A percentile compares a stretch with the other conserved stretches of the same genome.
Conservation (phyloP, 2,113 vertebrate genomes). For the Pomatorhinus ruficollis region DNA sequence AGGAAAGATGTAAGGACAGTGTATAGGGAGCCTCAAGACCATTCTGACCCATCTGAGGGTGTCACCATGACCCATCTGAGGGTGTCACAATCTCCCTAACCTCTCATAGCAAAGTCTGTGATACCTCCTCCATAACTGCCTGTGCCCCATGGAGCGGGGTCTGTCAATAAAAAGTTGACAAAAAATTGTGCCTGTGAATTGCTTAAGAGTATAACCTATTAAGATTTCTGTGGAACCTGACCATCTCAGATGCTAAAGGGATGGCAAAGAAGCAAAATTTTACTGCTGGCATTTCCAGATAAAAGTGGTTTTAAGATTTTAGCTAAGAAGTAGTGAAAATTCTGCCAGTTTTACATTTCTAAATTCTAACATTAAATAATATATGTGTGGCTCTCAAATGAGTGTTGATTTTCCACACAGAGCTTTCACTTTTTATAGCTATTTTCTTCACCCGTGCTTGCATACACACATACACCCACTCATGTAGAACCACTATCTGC, state of each 20-base stretch:
- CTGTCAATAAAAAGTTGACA: background rate
- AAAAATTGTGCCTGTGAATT: background rate
- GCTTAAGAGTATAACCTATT: background rate
- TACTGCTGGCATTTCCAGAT: background rate
- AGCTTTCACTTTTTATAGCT: background rate
- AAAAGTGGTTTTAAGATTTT: background rate
- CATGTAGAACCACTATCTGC: background rate
- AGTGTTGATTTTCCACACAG: background rate
- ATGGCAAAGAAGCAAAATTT: background rate
- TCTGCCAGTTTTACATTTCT: background rate
- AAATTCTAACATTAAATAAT: background rate
- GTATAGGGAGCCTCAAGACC: background rate
- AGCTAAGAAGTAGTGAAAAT: background rate
- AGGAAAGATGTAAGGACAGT: background rate
- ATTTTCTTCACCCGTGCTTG: background rate
- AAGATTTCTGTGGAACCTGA: background rate
- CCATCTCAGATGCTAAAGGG: background rate
- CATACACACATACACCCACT: fast-evolving
- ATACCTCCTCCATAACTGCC: background rate
- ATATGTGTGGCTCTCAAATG: background rate
- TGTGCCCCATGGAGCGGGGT: background rate
- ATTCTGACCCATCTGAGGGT: background rate
- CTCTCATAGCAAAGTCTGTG: background rate
- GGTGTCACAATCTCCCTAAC: background rate
- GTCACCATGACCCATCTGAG: background rate